Percentiles rank a stretch among this genome's conserved stretches.
Conservation (phyloP, 2,888 invertebrate species). For the Dorcus hopei region DNA sequence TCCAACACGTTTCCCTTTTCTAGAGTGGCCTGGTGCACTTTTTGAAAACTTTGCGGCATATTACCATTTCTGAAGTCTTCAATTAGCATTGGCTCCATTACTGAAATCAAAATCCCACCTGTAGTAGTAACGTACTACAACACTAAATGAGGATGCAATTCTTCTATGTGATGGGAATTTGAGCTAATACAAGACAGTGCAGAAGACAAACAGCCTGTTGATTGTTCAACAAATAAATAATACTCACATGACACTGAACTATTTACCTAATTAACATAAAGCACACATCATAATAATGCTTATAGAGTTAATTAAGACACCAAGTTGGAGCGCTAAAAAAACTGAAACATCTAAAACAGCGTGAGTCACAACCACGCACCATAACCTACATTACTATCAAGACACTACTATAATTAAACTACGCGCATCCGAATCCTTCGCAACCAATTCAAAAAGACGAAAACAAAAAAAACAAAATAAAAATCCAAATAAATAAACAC, state of each 20-base stretch:
- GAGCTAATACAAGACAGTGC: background rate
- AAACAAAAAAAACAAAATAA: slow-evolving; percentile 3
- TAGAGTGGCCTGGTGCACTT: slow-evolving; percentile 28
- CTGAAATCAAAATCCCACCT: slow-evolving; percentile 32
- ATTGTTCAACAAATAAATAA: slow-evolving; percentile 8
- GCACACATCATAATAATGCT: background rate
- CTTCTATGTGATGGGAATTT: slow-evolving; percentile 8
- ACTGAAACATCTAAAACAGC: slow-evolving; percentile 2
- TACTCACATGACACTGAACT: slow-evolving; percentile 9
- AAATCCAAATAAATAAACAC: slow-evolving; percentile 1
- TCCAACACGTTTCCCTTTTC: slow-evolving; percentile 13
- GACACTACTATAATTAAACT: background rate
- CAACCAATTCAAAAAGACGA: background rate
- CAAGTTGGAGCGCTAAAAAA: slow-evolving; percentile 1
- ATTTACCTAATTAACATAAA: background rate
- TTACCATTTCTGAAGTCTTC: slow-evolving; percentile 37
- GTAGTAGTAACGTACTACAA: too few relatives aligned
- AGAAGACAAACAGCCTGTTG: slow-evolving; percentile 15
- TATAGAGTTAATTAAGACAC: too few relatives aligned
- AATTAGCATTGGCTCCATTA: slow-evolving; percentile 39
- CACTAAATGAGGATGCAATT: slow-evolving; percentile 3
- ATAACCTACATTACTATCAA: background rate
- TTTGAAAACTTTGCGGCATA: slow-evolving; percentile 37
- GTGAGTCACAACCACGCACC: background rate
- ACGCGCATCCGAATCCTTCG: too few relatives aligned